Percentiles rank a stretch among this genome's conserved stretches.
phyloP scores from a whole-genome alignment of 2,888 invertebrate species.

The Bembecia ichneumoniformis region DNA sequence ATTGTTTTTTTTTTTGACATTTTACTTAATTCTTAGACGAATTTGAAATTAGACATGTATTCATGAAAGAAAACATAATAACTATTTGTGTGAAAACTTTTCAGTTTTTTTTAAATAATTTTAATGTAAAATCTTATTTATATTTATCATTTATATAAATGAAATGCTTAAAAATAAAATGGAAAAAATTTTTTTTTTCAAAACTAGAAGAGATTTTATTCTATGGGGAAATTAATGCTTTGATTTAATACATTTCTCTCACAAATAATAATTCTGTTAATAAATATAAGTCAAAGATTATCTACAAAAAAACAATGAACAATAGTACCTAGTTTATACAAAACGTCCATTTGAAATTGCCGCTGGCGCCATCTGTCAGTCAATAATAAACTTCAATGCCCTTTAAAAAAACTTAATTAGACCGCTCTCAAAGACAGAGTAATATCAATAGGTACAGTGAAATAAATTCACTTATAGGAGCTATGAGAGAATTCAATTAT shows the following conservation, averaged over 20 bases:
- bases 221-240: too few species aligned
- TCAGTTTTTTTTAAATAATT: too few species aligned
- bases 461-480: slow-evolving; percentile 7
- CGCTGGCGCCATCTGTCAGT: slow-evolving; percentile 69
- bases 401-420: slow-evolving; percentile 66
- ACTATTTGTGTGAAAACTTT: too few species aligned
- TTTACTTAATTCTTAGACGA: too few species aligned
- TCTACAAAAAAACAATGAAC: background rate
- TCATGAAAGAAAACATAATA: too few species aligned
- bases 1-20: too few species aligned
- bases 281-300: background rate
- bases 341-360: slow-evolving; percentile 54
- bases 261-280: background rate
- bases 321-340: slow-evolving; percentile 1
- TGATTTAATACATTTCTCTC: background rate
- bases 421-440: slow-evolving; percentile 60
- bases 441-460: slow-evolving; percentile 27
- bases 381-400: slow-evolving; percentile 54
- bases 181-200: too few species aligned
- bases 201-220: too few species aligned
- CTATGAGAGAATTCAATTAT: background rate
- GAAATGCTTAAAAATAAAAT: too few species aligned
- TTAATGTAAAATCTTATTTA: too few species aligned
- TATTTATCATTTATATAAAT: too few species aligned
- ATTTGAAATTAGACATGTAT: too few species aligned